Evolutionary conservation across 2,888 invertebrate species (phyloP).

Genomic region (Exocentrus adspersus): DNA sequence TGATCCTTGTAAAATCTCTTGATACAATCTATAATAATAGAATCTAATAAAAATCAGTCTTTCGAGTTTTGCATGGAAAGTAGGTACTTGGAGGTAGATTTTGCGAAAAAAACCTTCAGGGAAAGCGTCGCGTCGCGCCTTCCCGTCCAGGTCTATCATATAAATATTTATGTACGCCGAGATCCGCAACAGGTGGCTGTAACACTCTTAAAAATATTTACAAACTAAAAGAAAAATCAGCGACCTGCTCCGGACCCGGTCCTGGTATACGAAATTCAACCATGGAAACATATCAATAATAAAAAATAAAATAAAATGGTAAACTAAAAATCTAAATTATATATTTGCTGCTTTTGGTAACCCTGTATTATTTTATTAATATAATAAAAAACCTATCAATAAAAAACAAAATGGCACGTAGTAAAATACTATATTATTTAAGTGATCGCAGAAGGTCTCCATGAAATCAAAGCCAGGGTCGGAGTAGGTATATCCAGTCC

Average conservation of each 20-base stretch:
- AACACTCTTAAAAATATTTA: slow-evolving; percentile 30
- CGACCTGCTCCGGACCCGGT: slow-evolving; percentile 15
- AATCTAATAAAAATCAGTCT: slow-evolving; percentile 65
- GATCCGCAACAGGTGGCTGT: slow-evolving; percentile 11
- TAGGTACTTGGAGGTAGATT: slow-evolving; percentile 57
- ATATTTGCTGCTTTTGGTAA: slow-evolving; percentile 52
- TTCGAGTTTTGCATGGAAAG: slow-evolving; percentile 57
- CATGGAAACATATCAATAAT: slow-evolving; percentile 26
- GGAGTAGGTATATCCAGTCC: no score
- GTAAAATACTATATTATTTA: slow-evolving; percentile 42
- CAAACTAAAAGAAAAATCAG: slow-evolving; percentile 35
- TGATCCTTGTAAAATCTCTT: slow-evolving; percentile 27
- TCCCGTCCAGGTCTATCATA: slow-evolving; percentile 21
- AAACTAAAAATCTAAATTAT: slow-evolving; percentile 45
- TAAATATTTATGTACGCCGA: slow-evolving; percentile 30
- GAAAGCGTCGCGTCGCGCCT: neutral
- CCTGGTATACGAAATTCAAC: slow-evolving; percentile 25
- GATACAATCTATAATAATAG: slow-evolving; percentile 48
- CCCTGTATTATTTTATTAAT: slow-evolving; percentile 55
- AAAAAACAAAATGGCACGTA: slow-evolving; percentile 49
- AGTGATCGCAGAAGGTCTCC: neutral
- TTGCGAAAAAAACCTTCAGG: slow-evolving; percentile 43
- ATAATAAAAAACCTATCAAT: slow-evolving; percentile 42
- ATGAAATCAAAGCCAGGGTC: no score
- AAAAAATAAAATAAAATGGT: slow-evolving; percentile 37